A percentile compares a stretch with the other conserved stretches of the same genome.
These are phyloP conservation scores for Manduca sexta DNA, from an alignment of 1,140 invertebrate genomes.

Conservation along the genomic window DNA sequence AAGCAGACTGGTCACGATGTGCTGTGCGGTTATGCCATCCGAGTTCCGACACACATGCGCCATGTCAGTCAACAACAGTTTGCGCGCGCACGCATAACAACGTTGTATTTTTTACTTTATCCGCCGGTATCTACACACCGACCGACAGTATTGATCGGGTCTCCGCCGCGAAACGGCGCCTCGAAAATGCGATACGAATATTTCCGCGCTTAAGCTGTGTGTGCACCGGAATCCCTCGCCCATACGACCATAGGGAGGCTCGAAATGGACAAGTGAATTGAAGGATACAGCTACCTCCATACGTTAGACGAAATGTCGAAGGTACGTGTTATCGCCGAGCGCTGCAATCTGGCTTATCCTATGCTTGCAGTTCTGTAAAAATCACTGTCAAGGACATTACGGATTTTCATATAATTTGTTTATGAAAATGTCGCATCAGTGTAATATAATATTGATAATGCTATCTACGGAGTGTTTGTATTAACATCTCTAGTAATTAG, in stretches of 20 bases:
- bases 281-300: conserved; percentile 16
- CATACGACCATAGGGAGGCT: conserved; percentile 6
- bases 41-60: conserved; percentile 43
- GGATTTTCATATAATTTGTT: conserved; percentile 2
- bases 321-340: conserved; percentile 32
- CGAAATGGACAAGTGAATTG: conserved; percentile 36
- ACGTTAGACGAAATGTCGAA: conserved; percentile 56
- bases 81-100: conserved; percentile 60
- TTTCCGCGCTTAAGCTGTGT: conserved; percentile 40
- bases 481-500: too few relatives aligned
- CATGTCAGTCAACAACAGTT: conserved; percentile 58
- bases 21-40: conserved; percentile 9
- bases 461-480: too few relatives aligned
- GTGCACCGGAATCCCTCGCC: conserved; percentile 7
- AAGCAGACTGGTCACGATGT: background rate
- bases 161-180: conserved; percentile 55
- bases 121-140: conserved; percentile 44
- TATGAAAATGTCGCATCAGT: too few relatives aligned
- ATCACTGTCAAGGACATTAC: conserved; percentile 52
- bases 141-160: conserved; percentile 64
- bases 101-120: conserved; percentile 58
- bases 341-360: background rate
- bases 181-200: conserved; percentile 52
- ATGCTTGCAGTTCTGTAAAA: conserved; percentile 19
- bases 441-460: too few relatives aligned